Percentiles rank a stretch among this genome's conserved stretches.
phyloP scores from a whole-genome alignment of 2,113 vertebrate genomes.

The Plestiodon gilberti region DNA sequence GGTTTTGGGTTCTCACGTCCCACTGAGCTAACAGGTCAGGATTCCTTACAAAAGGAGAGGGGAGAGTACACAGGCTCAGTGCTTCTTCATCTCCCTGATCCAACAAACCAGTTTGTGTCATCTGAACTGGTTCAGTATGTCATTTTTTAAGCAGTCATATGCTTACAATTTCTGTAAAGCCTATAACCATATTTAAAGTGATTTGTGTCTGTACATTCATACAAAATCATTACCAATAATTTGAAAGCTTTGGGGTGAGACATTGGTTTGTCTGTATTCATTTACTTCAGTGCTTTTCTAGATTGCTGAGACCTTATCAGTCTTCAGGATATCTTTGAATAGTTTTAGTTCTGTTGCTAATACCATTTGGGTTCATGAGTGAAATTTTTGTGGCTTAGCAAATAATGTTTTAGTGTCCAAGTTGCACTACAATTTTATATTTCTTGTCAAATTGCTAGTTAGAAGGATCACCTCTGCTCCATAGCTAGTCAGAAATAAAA shows the following conservation, averaged over 20 bases:
- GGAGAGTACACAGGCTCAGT: too few relatives aligned
- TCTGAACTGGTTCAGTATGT: too few relatives aligned
- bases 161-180: neutral
- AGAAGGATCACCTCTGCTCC: too few relatives aligned
- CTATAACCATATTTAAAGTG: neutral
- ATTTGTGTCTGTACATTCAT: neutral
- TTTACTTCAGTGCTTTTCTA: neutral
- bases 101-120: too few relatives aligned
- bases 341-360: neutral
- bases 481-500: too few relatives aligned
- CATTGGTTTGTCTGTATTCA: neutral
- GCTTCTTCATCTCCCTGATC: too few relatives aligned
- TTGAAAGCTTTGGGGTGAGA: neutral
- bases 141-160: neutral
- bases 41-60: too few relatives aligned
- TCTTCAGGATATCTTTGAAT: neutral
- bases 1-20: too few relatives aligned
- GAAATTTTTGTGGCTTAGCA: accelerated
- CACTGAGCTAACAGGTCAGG: too few relatives aligned
- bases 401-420: neutral
- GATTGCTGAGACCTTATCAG: neutral
- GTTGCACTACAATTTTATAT: neutral
- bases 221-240: neutral
- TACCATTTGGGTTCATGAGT: neutral
- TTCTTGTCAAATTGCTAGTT: neutral